Base-by-base conservation (phyloP, 2,888 invertebrate genomes). In the Caenorhabditis angaria region DNA sequence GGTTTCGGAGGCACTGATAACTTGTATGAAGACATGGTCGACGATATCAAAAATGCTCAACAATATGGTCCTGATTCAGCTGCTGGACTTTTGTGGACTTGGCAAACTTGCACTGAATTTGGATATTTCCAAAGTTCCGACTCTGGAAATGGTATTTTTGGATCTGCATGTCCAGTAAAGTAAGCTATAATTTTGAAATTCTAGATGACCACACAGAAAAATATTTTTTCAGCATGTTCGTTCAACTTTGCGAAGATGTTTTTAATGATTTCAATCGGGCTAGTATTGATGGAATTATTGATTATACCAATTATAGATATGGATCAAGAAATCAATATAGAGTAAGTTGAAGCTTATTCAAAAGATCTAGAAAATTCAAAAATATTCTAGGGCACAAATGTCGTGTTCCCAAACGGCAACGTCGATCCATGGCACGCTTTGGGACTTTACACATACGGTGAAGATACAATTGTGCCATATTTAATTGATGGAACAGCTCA, bases 31-130 rank as follows among this genome's bases (percentile, higher is more conserved):
- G 63, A 64, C 20, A 51, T 70, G 61, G 61, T 78, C 18, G 56
- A 65, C 0, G 54, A 70, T 22, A 29, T 76, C 14, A 61, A 58
- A 12, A 61, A 68, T 48, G 76, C 74, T 28, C 65, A 69, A n/a
- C 10, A 28, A 8, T 63, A 56, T 27, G 70, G 74, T 28, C 65
- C 70, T 3, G 53, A 65, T 12, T 48, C 68, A 0, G 80, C 59
- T 1, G 80, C 72, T 2, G 61, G 65, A 18, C 92, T 95, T 0
- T 93, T 94, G 85, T 96, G 96, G 96, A 92, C 91, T 69, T 96
- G 94, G 88, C 96, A 96, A 89, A 95, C 95, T 0, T 97, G 96
- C 88, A 94, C 93, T 0, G 97, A 97, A 88, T 97, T 96, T 88
- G 96, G 95, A 28, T 97, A 93, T 88, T 97, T 92, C 88, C 96